Conservation (phyloP, 2,888 invertebrate genomes). For the Endotricha flammealis region DNA sequence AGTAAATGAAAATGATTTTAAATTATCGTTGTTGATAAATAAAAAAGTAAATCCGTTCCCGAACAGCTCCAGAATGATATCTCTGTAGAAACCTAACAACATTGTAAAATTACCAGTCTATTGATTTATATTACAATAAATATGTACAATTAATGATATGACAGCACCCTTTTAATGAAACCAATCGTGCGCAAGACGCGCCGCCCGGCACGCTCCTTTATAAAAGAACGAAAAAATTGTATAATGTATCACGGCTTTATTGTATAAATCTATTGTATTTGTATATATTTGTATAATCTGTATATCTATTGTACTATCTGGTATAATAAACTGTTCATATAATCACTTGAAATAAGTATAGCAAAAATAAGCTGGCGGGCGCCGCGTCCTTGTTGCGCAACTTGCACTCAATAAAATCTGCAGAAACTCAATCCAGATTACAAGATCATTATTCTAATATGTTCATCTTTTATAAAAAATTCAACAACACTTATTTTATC, state of each 20-base stretch:
- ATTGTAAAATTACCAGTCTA: conserved; percentile 76
- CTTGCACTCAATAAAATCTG: conserved; percentile 69
- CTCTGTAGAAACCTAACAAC: conserved; percentile 76
- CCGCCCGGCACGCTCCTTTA: conserved; percentile 53
- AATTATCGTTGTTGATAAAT: too few relatives aligned
- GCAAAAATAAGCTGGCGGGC: conserved; percentile 69
- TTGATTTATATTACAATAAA: conserved; percentile 74
- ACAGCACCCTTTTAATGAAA: conserved; percentile 74
- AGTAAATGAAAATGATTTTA: too few relatives aligned
- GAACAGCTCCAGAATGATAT: conserved; percentile 52
- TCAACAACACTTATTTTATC: conserved; percentile 76
- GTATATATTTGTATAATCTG: conserved; percentile 50
- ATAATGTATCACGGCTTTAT: conserved; percentile 60
- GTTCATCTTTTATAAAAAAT: conserved; percentile 75
- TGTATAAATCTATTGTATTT: conserved; percentile 68
- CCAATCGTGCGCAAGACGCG: conserved; percentile 44
- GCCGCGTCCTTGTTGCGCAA: conserved; percentile 44
- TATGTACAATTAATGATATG: conserved; percentile 74
- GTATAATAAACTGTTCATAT: conserved; percentile 53
- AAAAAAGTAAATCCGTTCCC: conserved; percentile 21
- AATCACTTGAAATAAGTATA: conserved; percentile 64
- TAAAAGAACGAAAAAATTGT: conserved; percentile 52
- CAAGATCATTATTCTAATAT: conserved; percentile 76
- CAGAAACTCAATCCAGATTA: conserved; percentile 76
- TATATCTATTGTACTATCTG: conserved; percentile 58